These are phyloP conservation scores for Chaetodon trifascialis DNA, from an alignment of 2,113 vertebrate genomes.

Conservation along the genomic window DNA sequence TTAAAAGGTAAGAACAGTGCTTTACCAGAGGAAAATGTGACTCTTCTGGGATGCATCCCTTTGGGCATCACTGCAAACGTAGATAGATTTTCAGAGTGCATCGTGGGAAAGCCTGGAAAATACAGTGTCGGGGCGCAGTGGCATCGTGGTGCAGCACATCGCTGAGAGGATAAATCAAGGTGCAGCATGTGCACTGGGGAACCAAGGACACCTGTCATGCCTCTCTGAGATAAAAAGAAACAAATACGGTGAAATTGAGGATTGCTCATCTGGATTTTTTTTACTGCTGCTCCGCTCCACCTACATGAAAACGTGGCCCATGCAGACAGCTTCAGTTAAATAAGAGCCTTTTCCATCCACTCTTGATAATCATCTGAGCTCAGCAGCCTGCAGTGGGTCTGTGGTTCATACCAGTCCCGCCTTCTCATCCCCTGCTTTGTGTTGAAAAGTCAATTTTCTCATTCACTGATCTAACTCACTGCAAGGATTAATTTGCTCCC, in stretches of 20 bases:
- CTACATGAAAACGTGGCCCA: constrained; percentile 20
- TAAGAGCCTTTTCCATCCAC: constrained; percentile 9
- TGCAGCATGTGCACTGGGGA: neutral
- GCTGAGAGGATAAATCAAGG: constrained; percentile 32
- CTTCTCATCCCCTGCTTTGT: constrained; percentile 26
- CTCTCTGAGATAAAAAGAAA: constrained; percentile 14
- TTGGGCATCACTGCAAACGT: neutral
- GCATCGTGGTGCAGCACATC: neutral
- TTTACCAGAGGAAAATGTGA: neutral
- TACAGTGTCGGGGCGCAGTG: neutral
- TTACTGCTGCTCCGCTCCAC: neutral
- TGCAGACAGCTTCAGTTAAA: constrained; percentile 10
- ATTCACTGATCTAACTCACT: constrained; percentile 61
- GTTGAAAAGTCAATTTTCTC: constrained; percentile 63
- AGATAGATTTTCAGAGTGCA: neutral
- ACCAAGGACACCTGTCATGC: neutral
- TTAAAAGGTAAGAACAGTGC: neutral
- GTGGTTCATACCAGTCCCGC: neutral
- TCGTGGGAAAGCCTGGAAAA: constrained; percentile 15
- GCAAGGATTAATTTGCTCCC: constrained; percentile 60
- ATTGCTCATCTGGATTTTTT: constrained; percentile 7
- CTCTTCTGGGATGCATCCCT: neutral
- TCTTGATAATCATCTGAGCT: constrained; percentile 32
- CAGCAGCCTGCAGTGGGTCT: constrained; percentile 2
- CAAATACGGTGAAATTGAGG: neutral